These are phyloP conservation scores for Sinocyclocheilus anshuiensis DNA, from an alignment of 2,113 vertebrate species.

Conservation along the genomic window DNA sequence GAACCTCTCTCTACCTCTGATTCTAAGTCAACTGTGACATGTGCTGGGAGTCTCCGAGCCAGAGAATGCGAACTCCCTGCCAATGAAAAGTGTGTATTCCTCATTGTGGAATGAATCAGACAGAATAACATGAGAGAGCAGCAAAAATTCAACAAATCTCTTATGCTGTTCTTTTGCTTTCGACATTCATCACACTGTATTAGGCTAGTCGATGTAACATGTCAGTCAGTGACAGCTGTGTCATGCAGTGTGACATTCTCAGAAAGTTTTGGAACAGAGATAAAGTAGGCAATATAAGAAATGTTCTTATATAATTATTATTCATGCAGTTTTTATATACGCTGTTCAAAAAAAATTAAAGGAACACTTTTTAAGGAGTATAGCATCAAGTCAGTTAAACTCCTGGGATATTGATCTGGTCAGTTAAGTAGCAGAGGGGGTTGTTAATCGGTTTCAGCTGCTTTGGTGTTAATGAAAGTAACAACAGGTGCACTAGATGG, in stretches of 20 bases:
- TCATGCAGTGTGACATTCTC: neutral
- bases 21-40: slow-evolving; percentile 48
- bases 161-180: neutral
- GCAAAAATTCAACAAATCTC: neutral
- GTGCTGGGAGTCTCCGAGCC: slow-evolving; percentile 16
- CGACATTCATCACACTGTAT: neutral
- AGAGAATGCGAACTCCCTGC: slow-evolving; percentile 25
- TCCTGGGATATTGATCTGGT: too few species aligned
- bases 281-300: neutral
- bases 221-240: neutral
- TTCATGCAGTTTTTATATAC: too few species aligned
- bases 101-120: slow-evolving; percentile 5
- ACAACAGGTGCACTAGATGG: too few species aligned
- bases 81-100: slow-evolving; percentile 24
- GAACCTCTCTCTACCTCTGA: slow-evolving; percentile 19
- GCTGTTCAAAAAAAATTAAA: too few species aligned
- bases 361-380: too few species aligned
- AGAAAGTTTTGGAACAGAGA: neutral
- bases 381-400: too few species aligned
- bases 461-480: too few species aligned
- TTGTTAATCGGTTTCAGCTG: too few species aligned
- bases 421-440: too few species aligned
- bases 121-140: neutral
- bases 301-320: neutral
- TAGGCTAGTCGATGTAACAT: neutral